Base-by-base conservation (phyloP, 2,113 vertebrate genomes). In the Pongo abelii region DNA sequence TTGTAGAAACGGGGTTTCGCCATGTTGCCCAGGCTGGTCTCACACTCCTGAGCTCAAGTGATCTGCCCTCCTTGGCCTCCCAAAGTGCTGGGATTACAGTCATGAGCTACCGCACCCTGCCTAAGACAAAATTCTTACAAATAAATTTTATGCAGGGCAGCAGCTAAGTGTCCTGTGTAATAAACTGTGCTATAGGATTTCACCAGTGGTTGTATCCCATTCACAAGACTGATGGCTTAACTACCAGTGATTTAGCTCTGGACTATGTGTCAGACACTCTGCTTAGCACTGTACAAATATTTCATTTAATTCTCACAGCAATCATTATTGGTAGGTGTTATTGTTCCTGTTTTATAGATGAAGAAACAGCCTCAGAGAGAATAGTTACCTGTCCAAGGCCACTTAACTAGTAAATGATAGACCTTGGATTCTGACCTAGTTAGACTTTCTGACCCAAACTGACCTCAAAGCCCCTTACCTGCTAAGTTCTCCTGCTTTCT, bases 121-220 rank as follows among this genome's bases (percentile, higher is more conserved):
- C 59, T 30, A 35, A 67, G 64, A 61, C 40, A 77, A 48, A 87
- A 46, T 69, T 94, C 55, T 64, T 75, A 59, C 10, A 38, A 35
- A 32, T 30, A 23, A 85, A 38, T 35, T 52, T 79, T 46, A 9
- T 7, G 3, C 10, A 3, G 35, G 40, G 69, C 48, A 6, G 50
- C 52, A 3, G n/a, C 2, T 22, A 16, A 75, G 22, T 11, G 67
- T 52, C 40, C 43, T 14, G n/a, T 61, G 13, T 35, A 52, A 23
- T 18, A 89, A 43, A 17, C 40, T 48, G 4, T 30, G 46, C 30
- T 55, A 1, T 1, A 46, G 57, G 46, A 10, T 38, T 81, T 55
- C 32, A 30, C 43, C 11, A 43, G 14, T 11, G 46, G 5, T 11
- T 35, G 2, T 8, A 0, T 52, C 55, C 57, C 35, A 12, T 40